Base-by-base conservation (phyloP, 2,888 invertebrate genomes). In the Lasioglossum oenotherae region DNA sequence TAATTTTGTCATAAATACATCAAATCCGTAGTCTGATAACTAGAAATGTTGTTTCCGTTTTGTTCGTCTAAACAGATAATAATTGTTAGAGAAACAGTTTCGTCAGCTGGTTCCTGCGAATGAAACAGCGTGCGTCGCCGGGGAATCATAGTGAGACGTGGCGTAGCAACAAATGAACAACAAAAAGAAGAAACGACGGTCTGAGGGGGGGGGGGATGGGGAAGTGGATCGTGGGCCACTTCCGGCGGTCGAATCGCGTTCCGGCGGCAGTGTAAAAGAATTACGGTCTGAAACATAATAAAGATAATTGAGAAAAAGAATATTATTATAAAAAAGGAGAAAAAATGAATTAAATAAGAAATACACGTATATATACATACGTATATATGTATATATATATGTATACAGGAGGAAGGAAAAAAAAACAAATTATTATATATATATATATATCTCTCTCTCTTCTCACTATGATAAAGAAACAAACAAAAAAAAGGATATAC, bases 201-300 rank as follows among this genome's bases (percentile, higher is more conserved):
- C 8, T 3, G 8, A 19, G 27, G 16, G 8, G 3, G 2, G 64
- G 16, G 4, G 14, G 27, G 5, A 31, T 0, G 16, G 31, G 16
- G 27, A 12, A 85, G 69, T 71, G 14, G 67, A n/a, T 49, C 71
- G 73, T 80, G 72, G 87, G 78, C 19, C 82, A 84, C 88, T 89
- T 90, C 84, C 86, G 88, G 71, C 84, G 81, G 88, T 46, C 78
- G 57, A 41, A 78, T 83, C 76, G 35, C 69, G 69, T 84, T 71
- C 41, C 75, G 85, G 77, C 74, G 82, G 86, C 90, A 86, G 88
- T 87, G 87, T 87, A 69, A 69, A 88, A 91, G 85, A 90, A 91
- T 92, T 91, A 91, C 92, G 92, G 91, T 93, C 92, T 92, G 93
- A 94, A 93, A 94, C 93, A 94, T 93, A 93, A 93, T 93, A 92